phyloP scores from a whole-genome alignment of 2,113 vertebrate genomes.

The Pachycephala philippinensis region DNA sequence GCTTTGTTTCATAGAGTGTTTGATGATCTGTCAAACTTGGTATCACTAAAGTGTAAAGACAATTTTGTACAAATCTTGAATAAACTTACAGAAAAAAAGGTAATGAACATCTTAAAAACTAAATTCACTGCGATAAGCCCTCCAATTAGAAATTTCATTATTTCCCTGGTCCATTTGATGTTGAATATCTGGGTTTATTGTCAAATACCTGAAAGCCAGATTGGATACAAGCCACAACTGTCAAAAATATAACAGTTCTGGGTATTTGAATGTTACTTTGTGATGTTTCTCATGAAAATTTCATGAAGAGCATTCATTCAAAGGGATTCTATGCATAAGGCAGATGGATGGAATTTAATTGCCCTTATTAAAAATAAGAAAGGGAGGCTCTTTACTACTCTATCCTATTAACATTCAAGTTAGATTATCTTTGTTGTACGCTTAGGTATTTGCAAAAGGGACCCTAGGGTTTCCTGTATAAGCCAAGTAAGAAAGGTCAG shows the following conservation, averaged over 20 bases:
- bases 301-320: conserved; percentile 70
- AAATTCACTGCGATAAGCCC: conserved; percentile 58
- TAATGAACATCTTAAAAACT: conserved; percentile 55
- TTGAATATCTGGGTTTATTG: conserved; percentile 73
- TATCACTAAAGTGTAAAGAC: conserved; percentile 12
- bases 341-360: conserved; percentile 73
- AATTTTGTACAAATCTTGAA: conserved; percentile 55
- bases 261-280: conserved; percentile 68
- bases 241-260: conserved; percentile 62
- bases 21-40: conserved; percentile 47
- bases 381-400: conserved; percentile 42
- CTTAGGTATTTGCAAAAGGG: conserved; percentile 10
- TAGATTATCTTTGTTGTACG: conserved; percentile 62
- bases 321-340: conserved; percentile 50
- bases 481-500: conserved; percentile 39
- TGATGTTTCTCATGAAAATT: conserved; percentile 78
- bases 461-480: neutral
- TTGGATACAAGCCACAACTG: conserved; percentile 78
- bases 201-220: conserved; percentile 84
- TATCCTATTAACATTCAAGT: conserved; percentile 57
- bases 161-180: conserved; percentile 61
- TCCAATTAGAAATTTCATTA: conserved; percentile 71
- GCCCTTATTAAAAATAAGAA: conserved; percentile 73
- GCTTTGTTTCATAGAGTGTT: neutral
- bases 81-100: conserved; percentile 45